Evolutionary conservation across 2,888 invertebrate genomes (phyloP), one percentile per base, ranked within the genome.

Genomic region (Sinopyrophorus schimmeli): DNA sequence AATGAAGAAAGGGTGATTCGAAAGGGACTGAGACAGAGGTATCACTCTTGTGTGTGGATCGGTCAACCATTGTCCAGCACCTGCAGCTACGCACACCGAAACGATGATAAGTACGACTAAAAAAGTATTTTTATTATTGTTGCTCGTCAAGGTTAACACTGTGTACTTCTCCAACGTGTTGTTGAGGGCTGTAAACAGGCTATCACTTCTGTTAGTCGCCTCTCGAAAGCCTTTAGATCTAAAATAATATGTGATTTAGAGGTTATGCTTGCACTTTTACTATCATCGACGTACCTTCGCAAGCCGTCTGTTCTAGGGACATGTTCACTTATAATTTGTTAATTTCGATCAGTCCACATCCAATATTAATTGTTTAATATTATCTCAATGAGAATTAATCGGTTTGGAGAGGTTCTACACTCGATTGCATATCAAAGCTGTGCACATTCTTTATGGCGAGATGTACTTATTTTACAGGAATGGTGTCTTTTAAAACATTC

Each of bases 141-240:
- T 6, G 6, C 3, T 6, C 3, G 3, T 18, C 6, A 18, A 18
- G 3, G 18, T 3, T 18, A 18, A 18, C 6, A n/a, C n/a, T n/a
- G 6, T 18, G 6, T 81, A 94, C 95, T 87, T 81, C 96, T 84
- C 98, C 98, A 99, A 75, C 95, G 82, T 63, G 87, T 83, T 39
- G 97, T 95, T 31, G 92, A 87, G 20, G 98, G 98, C 70, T 95
- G 92, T 61, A 97, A 82, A 70, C 94, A 92, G 59, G 92, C 87
- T 69, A 99, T 95, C 9, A 98, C 97, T 80, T 99, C 98, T 1
- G 96, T 98, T 14, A 99, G 78, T 41, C 98, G 83, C 58, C 97
- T 83, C 75, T 99, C 98, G 74, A 98, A 98, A 23, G 97, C 97
- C 76, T 97, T 98, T 62, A 99, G 79, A 81, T 99, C 98, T 91